Evolutionary conservation across 23 tunicate genomes (phyloP), one percentile per base, ranked within the genome.

Genomic region (Ciona savignyi): DNA sequence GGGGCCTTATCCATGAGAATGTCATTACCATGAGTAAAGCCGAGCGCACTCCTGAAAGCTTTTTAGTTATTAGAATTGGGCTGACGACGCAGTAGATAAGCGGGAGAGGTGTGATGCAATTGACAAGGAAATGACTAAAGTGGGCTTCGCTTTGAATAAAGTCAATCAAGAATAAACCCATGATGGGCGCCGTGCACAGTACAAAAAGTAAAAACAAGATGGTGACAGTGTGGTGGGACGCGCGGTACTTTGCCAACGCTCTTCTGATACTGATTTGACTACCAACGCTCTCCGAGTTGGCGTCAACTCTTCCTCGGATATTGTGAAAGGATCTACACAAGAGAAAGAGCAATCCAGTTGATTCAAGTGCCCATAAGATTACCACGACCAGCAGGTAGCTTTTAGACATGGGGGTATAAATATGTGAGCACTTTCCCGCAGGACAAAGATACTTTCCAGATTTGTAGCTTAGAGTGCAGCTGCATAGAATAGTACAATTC

Each of bases 371-470:
- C 91, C 91, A 91, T 15, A 91, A 29, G 30, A 91, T 67, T 3
- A 80, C 91, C 27, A 91, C 80, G 6, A 80, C 82, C 22, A 91
- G 65, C 29, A 91, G 72, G 74, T 91, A 91, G 33, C 81, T 65
- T 70, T 91, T 91, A 3, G 97, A 68, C 97, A 91, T 91, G 0
- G 97, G 97, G 1, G 97, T 91, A 74, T 84, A 91, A 23, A 91
- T 34, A 4, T 73, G 63, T 21, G 97, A 91, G 42, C 97, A 91
- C 19, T 26, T 27, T 23, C 33, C 32, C 4, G 29, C 84, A 9
- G 79, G 79, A 68, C 97, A 91, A 21, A 91, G 65, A 30, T 77
- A 80, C 34, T 34, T 21, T 63, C 73, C 62, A 0, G 82, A 84
- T 21, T 61, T 63, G 75, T 84, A 85, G 74, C 79, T 33, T 31